phyloP scores from a whole-genome alignment of 2,113 vertebrate species.

The Saguinus imperator region DNA sequence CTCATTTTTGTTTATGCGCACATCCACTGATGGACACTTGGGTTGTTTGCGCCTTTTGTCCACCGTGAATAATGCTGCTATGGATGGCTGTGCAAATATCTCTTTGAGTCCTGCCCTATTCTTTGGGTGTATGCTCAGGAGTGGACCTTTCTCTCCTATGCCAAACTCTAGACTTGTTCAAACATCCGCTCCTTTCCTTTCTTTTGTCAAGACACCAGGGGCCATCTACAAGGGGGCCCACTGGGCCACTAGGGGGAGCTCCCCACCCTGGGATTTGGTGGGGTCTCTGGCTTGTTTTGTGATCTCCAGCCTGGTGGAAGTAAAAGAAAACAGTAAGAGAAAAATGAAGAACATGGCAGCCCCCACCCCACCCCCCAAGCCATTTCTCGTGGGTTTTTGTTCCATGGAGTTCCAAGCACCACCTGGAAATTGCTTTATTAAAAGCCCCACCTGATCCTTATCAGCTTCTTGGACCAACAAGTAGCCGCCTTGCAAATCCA shows the following conservation, averaged over 20 bases:
- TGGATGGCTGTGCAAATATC: rapidly evolving
- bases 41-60: neutral
- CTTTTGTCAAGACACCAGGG: neutral
- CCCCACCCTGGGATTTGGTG: conserved; percentile 33
- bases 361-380: too few relatives aligned
- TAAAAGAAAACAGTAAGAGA: neutral
- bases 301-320: neutral
- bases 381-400: neutral
- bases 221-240: neutral
- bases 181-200: neutral
- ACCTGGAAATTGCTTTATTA: neutral
- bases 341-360: neutral
- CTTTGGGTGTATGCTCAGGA: neutral
- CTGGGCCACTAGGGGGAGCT: conserved; percentile 64
- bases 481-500: conserved; percentile 45
- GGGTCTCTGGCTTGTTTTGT: neutral
- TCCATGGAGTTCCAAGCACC: neutral
- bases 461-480: too few relatives aligned
- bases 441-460: neutral
- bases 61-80: neutral
- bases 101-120: neutral
- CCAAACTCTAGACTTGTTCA: neutral
- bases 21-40: neutral
- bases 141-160: neutral
- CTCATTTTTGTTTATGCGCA: neutral